phyloP scores from a whole-genome alignment of 2,888 invertebrate genomes.

The Cinara cedri region DNA sequence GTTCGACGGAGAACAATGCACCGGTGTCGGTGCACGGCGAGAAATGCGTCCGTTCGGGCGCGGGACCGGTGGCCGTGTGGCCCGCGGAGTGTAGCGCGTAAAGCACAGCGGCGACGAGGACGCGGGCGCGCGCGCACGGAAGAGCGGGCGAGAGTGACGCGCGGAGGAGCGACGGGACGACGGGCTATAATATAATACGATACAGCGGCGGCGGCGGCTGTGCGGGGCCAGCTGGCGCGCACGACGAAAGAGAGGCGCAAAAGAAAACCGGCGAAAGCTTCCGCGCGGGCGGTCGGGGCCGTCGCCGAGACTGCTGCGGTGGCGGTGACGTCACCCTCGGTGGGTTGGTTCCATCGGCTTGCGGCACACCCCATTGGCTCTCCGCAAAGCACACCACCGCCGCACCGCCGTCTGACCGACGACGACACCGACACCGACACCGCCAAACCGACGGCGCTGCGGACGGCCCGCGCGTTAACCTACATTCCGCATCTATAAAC shows the following conservation, averaged over 20 bases:
- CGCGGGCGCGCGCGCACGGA: not conserved
- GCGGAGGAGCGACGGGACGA: not conserved
- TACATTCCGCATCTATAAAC: conserved; percentile 46
- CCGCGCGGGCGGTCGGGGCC: conserved; percentile 57
- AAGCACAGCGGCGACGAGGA: too few species aligned
- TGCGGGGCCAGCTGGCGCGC: conserved; percentile 19
- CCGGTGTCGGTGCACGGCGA: not conserved
- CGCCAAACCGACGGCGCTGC: conserved; percentile 54
- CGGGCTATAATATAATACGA: too few species aligned
- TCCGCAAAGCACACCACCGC: conserved; percentile 60
- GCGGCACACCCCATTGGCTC: conserved; percentile 61
- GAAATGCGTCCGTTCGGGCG: not conserved
- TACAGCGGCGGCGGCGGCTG: not conserved
- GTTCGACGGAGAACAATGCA: too few species aligned
- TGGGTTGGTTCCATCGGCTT: conserved; percentile 59
- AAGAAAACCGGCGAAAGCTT: conserved; percentile 58
- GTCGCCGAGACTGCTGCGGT: conserved; percentile 55
- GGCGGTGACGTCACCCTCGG: conserved; percentile 60
- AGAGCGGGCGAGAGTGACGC: not conserved
- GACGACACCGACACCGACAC: conserved; percentile 56
- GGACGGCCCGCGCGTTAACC: conserved; percentile 53
- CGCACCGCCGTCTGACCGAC: conserved; percentile 57
- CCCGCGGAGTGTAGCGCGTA: not conserved
- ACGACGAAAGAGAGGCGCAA: conserved; percentile 59
- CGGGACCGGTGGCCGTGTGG: not conserved